A percentile compares a stretch with the other conserved stretches of the same genome.
Conservation (phyloP, 1,140 invertebrate species). For the Bombus polaris region DNA sequence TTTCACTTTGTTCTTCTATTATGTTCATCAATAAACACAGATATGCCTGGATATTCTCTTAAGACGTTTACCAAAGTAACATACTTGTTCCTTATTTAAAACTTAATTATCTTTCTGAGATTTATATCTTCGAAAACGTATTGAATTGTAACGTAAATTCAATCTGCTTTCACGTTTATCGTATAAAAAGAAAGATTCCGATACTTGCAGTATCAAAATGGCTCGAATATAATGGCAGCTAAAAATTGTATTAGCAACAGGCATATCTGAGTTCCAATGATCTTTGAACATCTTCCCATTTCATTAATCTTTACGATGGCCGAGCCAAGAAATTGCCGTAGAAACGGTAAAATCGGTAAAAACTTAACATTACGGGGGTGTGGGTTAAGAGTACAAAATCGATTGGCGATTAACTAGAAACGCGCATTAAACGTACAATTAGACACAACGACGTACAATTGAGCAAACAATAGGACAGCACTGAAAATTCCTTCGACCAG, state of each 20-base stretch:
- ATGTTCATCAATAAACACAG: too few relatives aligned
- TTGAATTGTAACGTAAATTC: too few relatives aligned
- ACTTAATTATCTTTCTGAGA: too few relatives aligned
- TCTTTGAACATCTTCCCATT: not conserved
- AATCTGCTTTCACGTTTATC: too few relatives aligned
- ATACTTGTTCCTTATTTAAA: too few relatives aligned
- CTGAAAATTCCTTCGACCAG: conserved; percentile 51
- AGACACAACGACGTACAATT: conserved; percentile 46
- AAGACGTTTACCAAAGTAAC: too few relatives aligned
- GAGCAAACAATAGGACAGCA: conserved; percentile 69
- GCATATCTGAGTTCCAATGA: not conserved
- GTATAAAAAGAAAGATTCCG: too few relatives aligned
- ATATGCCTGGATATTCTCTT: too few relatives aligned
- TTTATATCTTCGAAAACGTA: too few relatives aligned
- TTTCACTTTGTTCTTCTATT: too few relatives aligned
- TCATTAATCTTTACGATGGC: not conserved
- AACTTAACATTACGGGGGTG: conserved; percentile 53
- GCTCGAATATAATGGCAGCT: too few relatives aligned
- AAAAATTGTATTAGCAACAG: not conserved
- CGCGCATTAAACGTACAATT: conserved; percentile 25
- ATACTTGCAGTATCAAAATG: too few relatives aligned
- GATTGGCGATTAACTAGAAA: conserved; percentile 38
- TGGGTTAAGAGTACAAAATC: conserved; percentile 61
- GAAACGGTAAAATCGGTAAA: conserved; percentile 40
- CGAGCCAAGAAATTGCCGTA: conserved; percentile 41